Base-by-base conservation (phyloP, 2,797 vertebrate species). In the Myoxocephalus aenaeus region DNA sequence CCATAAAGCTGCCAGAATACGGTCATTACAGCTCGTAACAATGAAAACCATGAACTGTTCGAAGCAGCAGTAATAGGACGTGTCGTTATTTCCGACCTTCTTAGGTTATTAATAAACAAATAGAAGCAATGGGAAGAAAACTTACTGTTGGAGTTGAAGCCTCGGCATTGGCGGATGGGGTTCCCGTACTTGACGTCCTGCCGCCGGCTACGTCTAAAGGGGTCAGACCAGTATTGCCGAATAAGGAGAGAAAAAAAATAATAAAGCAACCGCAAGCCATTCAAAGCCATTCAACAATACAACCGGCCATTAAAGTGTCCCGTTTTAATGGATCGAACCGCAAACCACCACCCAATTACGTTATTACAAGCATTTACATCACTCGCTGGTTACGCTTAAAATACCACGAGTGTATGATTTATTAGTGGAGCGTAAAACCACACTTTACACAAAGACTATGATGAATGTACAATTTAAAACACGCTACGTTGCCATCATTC, bases 101-200 rank as follows among this genome's bases (percentile, higher is more conserved):
- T 0, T n/a, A 70, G 29, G 22, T 68, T 10, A 70, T 76, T 38
- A 81, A 67, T 54, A 56, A 65, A 20, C 40, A 74, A 77, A 79
- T 0, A 44, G 36, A 15, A 27, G 44, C 15, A 18, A 54, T 0
- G 53, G n/a, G 38, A 51, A 27, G 20, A 3, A 32, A 40, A 58
- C 22, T 92, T 89, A 99, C 98, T 92, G 0, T 98, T 99, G 57
- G 97, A 97, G 91, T 99, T 99, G 94, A 97, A 99, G 66, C 98
- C 98, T 2, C 98, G 90, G 89, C 98, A 99, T 84, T 98, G 98
- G 48, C 97, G 96, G 79, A 98, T 98, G 81, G 98, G 98, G 90
- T 99, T 99, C 68, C 98, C 98, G 0, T 99, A 98, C 73, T 97
- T 96, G 54, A 99, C 92, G 0, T 99, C 98, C 92, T 99, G 98